Evolutionary conservation across 2,888 invertebrate genomes (phyloP).

Genomic region (Pharmacophagus antenor): DNA sequence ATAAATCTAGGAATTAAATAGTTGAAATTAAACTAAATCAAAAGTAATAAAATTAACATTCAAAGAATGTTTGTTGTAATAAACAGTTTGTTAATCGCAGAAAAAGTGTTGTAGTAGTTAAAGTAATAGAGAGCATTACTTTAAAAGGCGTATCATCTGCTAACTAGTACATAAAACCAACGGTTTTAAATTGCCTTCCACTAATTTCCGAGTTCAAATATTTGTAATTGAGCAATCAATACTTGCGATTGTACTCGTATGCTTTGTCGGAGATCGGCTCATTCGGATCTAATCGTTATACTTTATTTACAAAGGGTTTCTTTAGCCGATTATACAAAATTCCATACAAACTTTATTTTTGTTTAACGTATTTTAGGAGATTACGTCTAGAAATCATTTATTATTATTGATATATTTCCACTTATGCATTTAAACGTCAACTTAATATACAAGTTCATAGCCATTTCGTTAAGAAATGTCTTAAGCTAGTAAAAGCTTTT

Average conservation of each 20-base stretch:
- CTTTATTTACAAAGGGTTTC: slow-evolving; percentile 14
- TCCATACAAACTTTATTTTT: no score
- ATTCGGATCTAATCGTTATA: slow-evolving; percentile 13
- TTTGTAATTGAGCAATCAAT: slow-evolving; percentile 28
- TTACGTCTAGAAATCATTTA: no score
- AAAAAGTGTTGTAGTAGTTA: neutral
- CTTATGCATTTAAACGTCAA: no score
- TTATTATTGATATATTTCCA: no score
- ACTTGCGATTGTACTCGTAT: slow-evolving; percentile 21
- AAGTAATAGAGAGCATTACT: slow-evolving; percentile 4
- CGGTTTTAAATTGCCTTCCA: slow-evolving; percentile 24
- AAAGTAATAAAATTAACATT: neutral
- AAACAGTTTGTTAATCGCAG: neutral
- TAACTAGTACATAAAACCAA: slow-evolving; percentile 13
- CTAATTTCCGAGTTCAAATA: slow-evolving; percentile 24
- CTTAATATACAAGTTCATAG: no score
- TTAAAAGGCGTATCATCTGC: slow-evolving; percentile 3
- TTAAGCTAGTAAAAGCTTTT: no score
- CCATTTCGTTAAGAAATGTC: no score
- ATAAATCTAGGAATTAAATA: no score
- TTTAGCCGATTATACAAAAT: no score
- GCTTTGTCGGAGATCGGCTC: slow-evolving; percentile 21
- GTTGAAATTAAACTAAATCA: no score
- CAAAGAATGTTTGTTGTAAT: neutral
- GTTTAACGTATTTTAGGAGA: no score